Base-by-base conservation (phyloP, 2,113 vertebrate species). In the Alaudala cheleensis region DNA sequence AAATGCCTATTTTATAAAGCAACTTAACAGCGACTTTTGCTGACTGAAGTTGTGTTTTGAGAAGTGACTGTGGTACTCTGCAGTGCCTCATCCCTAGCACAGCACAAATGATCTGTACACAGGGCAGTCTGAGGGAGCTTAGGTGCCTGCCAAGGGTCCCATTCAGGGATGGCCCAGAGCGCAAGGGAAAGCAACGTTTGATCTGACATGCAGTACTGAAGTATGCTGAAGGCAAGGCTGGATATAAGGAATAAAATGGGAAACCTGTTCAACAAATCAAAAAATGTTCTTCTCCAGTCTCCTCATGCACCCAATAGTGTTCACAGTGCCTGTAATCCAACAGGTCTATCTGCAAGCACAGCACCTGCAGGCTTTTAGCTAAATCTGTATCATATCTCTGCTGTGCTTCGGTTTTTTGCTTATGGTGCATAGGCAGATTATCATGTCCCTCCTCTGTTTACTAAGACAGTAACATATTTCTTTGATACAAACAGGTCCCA, bases 1-100 rank as follows among this genome's bases (percentile, higher is more conserved):
- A 94, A 89, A 95, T 86, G 79, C 50, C 64, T 12, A 7, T 92
- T 83, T 83, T 54, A 71, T 70, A 92, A 94, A 86, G 83, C 44
- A 39, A 33, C 26, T 86, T 25, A 69, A 72, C 50, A 77, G 56
- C 19, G 33, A 37, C 31, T 45, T 79, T 26, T 80, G 39, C 83
- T 70, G 54, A 50, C 81, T 81, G 39, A 53, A 70, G 47, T 2
- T 51, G 82, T 22, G 37, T 74, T 69, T 29, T 45, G 44, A 53
- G 24, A 62, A 87, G 57, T 0, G 34, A 24, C 2, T 22, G 49
- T 16, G 7, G 14, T 47, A 31, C 24, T 47, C 34, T 17, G 60
- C 42, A 79, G 65, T 4, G 37, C 40, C 24, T 67, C 57, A 34
- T 33, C 23, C 28, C 42, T 3, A 49, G 47, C 1, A 7, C 51